Evolutionary conservation across 2,113 vertebrate species (phyloP), one percentile per base, ranked within the genome.

Genomic region (Sapayoa aenigma): DNA sequence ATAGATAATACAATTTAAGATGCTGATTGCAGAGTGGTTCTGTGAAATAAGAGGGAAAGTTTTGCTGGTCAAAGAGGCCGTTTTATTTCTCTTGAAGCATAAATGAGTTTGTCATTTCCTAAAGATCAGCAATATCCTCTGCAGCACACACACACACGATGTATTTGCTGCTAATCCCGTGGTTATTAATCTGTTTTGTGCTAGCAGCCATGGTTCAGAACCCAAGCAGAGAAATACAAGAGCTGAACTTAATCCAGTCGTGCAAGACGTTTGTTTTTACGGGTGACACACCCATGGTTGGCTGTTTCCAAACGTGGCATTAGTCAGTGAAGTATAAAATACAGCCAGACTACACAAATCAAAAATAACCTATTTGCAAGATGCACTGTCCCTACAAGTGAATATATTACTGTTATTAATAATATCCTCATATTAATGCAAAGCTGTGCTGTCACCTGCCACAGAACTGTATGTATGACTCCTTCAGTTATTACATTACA

Each of bases 401-500:
- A 52, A 92, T 92, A 53, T 46, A 94, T 90, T 58, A 94, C 18
- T 42, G 31, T 46, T 60, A 59, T 87, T 63, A 89, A 94, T 72
- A 81, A 89, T 69, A 35, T 62, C 23, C 35, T 55, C 17, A 74
- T 58, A 93, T 71, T 47, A 75, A 79, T 78, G 55, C 44, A 81
- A 90, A 93, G 68, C 78, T 85, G 33, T 82, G 90, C 76, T 94
- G 82, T 83, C 74, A 93, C 69, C 84, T 87, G 42, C 87, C 80
- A 79, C 87, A 86, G 93, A 90, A 77, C 75, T 92, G 31, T 30
- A 28, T 42, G 47, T 59, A 20, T 75, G 47, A 50, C 60, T 86
- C 71, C 62, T 65, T 28, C 9, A 9, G 17, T 96, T 96, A 97
- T 97, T 87, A 80, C 81, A 96, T 97, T 97, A 97, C 50, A 95